Evolutionary conservation across 2,888 invertebrate species (phyloP).

Genomic region (Hemithea aestivaria): DNA sequence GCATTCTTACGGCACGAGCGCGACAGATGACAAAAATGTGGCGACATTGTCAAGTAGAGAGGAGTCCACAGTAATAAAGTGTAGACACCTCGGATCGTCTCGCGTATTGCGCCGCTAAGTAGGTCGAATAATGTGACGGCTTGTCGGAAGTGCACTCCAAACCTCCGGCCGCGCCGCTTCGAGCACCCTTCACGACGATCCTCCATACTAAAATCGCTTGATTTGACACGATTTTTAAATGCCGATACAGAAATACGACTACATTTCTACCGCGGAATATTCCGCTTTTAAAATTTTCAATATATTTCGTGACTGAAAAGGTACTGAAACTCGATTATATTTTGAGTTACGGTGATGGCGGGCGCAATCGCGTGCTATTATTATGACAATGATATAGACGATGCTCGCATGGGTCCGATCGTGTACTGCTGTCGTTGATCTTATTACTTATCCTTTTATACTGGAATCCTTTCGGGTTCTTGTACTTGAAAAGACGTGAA

Average conservation of each 20-base stretch:
- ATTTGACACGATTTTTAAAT: conserved; percentile 78
- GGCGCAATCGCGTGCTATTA: conserved; percentile 33
- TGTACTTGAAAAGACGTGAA: too few species aligned
- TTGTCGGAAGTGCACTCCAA: conserved; percentile 59
- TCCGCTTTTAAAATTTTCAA: conserved; percentile 24
- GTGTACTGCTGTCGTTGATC: conserved; percentile 15
- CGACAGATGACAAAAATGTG: conserved; percentile 21
- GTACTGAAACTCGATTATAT: conserved; percentile 25
- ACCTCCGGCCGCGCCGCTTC: conserved; percentile 47
- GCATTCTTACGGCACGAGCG: too few species aligned
- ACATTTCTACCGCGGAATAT: conserved; percentile 11
- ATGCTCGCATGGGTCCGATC: conserved; percentile 25
- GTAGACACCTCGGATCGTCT: conserved; percentile 59
- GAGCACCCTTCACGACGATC: conserved; percentile 53
- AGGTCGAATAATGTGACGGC: conserved; percentile 75
- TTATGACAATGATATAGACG: conserved; percentile 28
- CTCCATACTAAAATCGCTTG: conserved; percentile 72
- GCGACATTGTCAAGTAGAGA: conserved; percentile 49
- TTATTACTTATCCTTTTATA: conserved; percentile 6
- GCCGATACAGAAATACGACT: conserved; percentile 54
- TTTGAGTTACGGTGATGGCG: conserved; percentile 27
- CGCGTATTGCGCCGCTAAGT: conserved; percentile 60
- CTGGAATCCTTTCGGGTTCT: neutral
- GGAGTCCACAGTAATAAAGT: conserved; percentile 22
- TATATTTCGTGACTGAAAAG: conserved; percentile 26